These are phyloP conservation scores for Tanypteryx hageni DNA, from an alignment of 2,888 invertebrate genomes.

Conservation along the genomic window DNA sequence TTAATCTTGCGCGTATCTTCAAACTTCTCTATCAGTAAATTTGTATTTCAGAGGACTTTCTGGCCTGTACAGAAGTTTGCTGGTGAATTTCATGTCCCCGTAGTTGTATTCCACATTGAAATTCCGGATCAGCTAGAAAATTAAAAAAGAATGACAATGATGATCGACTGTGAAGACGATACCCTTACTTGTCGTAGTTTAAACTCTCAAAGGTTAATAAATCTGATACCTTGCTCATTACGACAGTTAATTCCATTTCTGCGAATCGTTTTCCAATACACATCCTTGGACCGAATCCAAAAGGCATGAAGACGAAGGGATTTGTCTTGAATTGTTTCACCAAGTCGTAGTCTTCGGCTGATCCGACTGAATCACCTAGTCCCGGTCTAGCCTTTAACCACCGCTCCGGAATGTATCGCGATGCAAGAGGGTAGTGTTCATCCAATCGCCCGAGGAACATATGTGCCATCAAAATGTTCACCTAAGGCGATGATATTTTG, in stretches of 20 bases:
- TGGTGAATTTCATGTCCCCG: constrained; percentile 39
- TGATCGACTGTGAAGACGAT: no score
- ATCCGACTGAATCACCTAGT: neutral
- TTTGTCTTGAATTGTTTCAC: constrained; percentile 75
- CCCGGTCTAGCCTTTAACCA: constrained; percentile 72
- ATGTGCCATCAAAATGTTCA: constrained; percentile 1
- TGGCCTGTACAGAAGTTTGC: constrained; percentile 32
- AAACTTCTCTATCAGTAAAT: constrained; percentile 12
- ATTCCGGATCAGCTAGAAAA: constrained; percentile 12
- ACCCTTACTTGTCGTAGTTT: neutral
- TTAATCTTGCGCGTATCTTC: no score
- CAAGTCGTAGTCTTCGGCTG: neutral
- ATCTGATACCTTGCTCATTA: constrained; percentile 84
- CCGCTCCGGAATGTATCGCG: constrained; percentile 73
- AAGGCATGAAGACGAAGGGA: constrained; percentile 86
- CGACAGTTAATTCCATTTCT: constrained; percentile 92
- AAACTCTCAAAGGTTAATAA: neutral
- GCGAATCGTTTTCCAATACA: constrained; percentile 92
- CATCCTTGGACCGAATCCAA: constrained; percentile 89
- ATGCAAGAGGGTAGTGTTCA: constrained; percentile 70
- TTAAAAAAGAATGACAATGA: neutral
- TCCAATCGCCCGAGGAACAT: constrained; percentile 14
- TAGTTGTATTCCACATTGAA: constrained; percentile 50
- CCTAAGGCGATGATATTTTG: neutral
- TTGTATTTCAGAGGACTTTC: constrained; percentile 51